Conservation (phyloP, 1,140 invertebrate species). For the Adelges cooleyi region DNA sequence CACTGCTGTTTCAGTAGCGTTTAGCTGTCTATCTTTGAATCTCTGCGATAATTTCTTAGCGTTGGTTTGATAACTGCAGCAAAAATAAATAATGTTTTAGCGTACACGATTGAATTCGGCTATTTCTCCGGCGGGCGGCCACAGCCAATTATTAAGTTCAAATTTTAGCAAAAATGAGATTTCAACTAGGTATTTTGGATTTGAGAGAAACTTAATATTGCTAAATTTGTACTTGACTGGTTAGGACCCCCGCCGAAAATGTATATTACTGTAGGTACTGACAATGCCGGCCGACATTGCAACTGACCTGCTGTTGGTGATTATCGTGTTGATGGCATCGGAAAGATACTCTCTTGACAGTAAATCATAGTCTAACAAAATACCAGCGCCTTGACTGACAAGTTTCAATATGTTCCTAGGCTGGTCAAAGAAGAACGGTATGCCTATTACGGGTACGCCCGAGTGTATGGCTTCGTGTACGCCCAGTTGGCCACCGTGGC, state of each 20-base stretch:
- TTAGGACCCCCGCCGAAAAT: too few species aligned
- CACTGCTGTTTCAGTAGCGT: slow-evolving; percentile 44
- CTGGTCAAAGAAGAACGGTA: slow-evolving; percentile 55
- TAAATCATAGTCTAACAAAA: not conserved
- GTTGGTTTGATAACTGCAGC: slow-evolving; percentile 39
- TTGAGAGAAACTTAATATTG: too few species aligned
- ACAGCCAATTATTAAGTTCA: too few species aligned
- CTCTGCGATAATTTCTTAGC: slow-evolving; percentile 43
- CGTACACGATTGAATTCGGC: too few species aligned
- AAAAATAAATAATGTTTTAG: too few species aligned
- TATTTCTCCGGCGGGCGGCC: too few species aligned
- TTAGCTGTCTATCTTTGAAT: slow-evolving; percentile 45
- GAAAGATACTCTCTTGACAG: slow-evolving; percentile 1
- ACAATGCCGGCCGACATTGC: too few species aligned
- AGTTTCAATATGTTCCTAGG: slow-evolving; percentile 38
- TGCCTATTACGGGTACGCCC: slow-evolving; percentile 54
- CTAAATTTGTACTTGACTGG: too few species aligned
- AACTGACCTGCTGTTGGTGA: slow-evolving; percentile 21
- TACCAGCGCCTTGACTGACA: slow-evolving; percentile 5
- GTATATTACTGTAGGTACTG: too few species aligned
- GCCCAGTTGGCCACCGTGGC: slow-evolving; percentile 58
- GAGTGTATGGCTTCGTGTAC: slow-evolving; percentile 59
- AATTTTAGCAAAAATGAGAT: too few species aligned
- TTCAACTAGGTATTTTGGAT: too few species aligned
- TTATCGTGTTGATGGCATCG: not conserved